These are phyloP conservation scores for Silvanus unidentatus DNA, from an alignment of 2,888 invertebrate genomes.

Conservation along the genomic window DNA sequence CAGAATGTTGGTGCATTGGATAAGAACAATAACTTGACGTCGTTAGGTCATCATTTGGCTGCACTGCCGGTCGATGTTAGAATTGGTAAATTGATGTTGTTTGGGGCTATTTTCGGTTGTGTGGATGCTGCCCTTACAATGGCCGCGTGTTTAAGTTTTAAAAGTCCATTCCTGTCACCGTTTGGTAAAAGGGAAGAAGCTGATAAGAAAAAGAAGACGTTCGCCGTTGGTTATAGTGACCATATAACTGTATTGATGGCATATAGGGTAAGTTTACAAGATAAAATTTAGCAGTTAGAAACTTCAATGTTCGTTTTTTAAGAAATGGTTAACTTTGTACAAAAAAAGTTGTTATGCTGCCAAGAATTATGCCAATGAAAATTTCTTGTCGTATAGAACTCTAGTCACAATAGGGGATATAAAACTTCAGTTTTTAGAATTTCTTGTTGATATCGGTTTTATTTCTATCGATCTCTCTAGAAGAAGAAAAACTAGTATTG, in stretches of 20 bases:
- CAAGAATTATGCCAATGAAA: conserved; percentile 72
- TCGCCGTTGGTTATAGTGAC: conserved; percentile 77
- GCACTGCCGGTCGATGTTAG: conserved; percentile 85
- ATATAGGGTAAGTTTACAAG: conserved; percentile 59
- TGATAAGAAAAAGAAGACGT: conserved; percentile 66
- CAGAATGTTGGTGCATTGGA: conserved; percentile 79
- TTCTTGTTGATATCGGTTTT: conserved; percentile 73
- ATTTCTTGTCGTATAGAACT: conserved; percentile 76
- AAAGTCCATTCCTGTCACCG: conserved; percentile 71
- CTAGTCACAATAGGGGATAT: conserved; percentile 81
- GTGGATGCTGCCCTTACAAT: conserved; percentile 89
- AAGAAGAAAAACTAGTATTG: conserved; percentile 52
- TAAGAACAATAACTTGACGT: conserved; percentile 65
- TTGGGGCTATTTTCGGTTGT: conserved; percentile 88
- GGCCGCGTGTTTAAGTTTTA: conserved; percentile 75
- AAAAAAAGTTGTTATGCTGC: conserved; percentile 65
- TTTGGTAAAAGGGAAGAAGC: conserved; percentile 68
- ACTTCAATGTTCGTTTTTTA: conserved; percentile 18
- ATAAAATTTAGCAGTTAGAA: not conserved
- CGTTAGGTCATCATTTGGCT: conserved; percentile 81
- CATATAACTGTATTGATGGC: conserved; percentile 82
- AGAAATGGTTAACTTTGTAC: conserved; percentile 75
- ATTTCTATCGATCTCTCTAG: conserved; percentile 62
- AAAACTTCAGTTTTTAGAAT: conserved; percentile 72
- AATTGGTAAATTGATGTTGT: conserved; percentile 88